A percentile compares a stretch with the other conserved stretches of the same genome.
These are phyloP conservation scores for Nycteola revayana DNA, from an alignment of 2,888 invertebrate genomes.

Conservation along the genomic window DNA sequence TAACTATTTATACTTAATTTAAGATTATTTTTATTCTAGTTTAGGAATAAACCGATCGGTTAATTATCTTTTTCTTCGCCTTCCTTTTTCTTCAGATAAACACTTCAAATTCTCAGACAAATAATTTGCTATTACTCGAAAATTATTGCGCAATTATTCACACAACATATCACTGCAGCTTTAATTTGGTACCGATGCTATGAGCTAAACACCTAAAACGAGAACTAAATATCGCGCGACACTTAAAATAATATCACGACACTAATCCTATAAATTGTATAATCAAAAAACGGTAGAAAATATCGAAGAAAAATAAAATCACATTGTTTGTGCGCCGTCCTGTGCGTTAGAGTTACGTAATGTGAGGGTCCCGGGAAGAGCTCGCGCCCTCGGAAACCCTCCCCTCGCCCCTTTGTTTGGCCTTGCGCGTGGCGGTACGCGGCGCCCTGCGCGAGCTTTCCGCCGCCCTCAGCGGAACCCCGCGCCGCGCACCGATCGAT, in stretches of 20 bases:
- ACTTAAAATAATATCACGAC: conserved; percentile 70
- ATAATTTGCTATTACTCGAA: neutral
- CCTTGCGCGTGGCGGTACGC: conserved; percentile 38
- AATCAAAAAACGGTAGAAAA: conserved; percentile 76
- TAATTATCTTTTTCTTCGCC: conserved; percentile 19
- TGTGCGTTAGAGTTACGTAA: conserved; percentile 81
- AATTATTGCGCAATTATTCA: conserved; percentile 30
- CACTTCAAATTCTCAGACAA: conserved; percentile 21
- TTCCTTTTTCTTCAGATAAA: conserved; percentile 9
- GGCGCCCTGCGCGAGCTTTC: conserved; percentile 34
- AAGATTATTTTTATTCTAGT: conserved; percentile 3
- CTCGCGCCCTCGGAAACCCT: conserved; percentile 45
- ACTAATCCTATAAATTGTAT: conserved; percentile 76
- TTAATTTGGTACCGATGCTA: conserved; percentile 35
- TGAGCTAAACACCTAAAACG: conserved; percentile 62
- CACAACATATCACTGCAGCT: conserved; percentile 51
- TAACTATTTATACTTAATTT: conserved; percentile 8
- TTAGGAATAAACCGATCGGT: conserved; percentile 36
- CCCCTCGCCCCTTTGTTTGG: conserved; percentile 43
- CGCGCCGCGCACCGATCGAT: conserved; percentile 36
- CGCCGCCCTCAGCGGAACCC: conserved; percentile 12
- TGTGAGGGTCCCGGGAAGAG: conserved; percentile 66
- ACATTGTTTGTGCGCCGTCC: conserved; percentile 81
- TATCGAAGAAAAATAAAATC: conserved; percentile 74
- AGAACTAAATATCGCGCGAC: conserved; percentile 60